Evolutionary conservation across 2,797 vertebrate species (phyloP).

Genomic region (Poecilia picta): DNA sequence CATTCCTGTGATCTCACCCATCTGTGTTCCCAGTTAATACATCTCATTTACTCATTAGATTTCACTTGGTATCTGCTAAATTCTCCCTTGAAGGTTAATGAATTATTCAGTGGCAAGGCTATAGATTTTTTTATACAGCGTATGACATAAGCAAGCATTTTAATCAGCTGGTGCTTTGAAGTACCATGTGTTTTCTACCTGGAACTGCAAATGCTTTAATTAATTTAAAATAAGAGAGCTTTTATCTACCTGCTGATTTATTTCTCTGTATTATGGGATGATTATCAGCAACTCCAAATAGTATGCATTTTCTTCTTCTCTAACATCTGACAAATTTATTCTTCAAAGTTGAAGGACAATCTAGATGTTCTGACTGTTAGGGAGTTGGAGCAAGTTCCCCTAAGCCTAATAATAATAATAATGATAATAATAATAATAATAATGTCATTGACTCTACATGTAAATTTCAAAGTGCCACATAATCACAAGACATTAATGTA

Average conservation of each 20-base stretch:
- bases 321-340: background rate
- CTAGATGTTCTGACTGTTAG: background rate
- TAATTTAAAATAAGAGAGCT: background rate
- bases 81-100: too few species aligned
- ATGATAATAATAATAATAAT: too few species aligned
- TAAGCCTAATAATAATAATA: background rate
- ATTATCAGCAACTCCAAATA: background rate
- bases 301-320: background rate
- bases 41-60: slow-evolving; percentile 40
- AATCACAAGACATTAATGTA: too few species aligned
- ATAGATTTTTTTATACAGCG: slow-evolving; percentile 6
- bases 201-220: background rate
- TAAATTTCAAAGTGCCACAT: too few species aligned
- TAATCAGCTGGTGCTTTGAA: slow-evolving; percentile 11
- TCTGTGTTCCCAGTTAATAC: slow-evolving; percentile 41
- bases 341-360: background rate
- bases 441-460: too few species aligned
- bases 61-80: slow-evolving; percentile 44
- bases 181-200: background rate
- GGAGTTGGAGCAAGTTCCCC: background rate
- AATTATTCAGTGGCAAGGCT: slow-evolving; percentile 39
- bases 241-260: background rate
- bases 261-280: background rate
- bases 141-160: slow-evolving; percentile 3
- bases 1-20: slow-evolving; percentile 35